These are phyloP conservation scores for Pollenia angustigena DNA, from an alignment of 2,888 invertebrate species.

Conservation along the genomic window DNA sequence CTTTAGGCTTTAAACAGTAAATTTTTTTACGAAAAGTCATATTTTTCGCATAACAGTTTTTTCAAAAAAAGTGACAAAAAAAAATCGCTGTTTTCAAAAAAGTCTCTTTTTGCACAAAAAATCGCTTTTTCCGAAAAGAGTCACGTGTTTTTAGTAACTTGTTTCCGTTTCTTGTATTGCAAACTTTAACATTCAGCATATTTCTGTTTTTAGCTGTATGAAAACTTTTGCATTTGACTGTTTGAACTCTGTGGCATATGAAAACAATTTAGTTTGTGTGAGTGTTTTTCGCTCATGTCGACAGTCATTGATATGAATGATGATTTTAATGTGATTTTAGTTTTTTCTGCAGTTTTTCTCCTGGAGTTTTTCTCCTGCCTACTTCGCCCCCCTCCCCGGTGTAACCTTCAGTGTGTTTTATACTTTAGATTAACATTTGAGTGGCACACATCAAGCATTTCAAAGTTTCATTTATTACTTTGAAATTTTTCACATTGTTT, in stretches of 20 bases:
- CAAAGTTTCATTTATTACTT: slow-evolving; percentile 26
- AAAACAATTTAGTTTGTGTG: neutral
- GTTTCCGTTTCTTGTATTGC: too few relatives aligned
- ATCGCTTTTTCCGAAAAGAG: too few relatives aligned
- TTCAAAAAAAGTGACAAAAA: too few relatives aligned
- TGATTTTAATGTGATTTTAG: slow-evolving; percentile 38
- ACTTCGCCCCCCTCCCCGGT: neutral
- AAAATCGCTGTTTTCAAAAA: too few relatives aligned
- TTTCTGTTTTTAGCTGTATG: neutral
- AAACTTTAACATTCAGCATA: too few relatives aligned
- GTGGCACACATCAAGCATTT: slow-evolving; percentile 17
- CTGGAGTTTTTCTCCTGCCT: too few relatives aligned
- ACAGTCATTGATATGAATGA: slow-evolving; percentile 35
- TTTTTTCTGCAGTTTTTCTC: neutral
- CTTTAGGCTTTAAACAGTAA: too few relatives aligned
- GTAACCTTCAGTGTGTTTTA: neutral
- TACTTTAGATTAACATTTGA: neutral
- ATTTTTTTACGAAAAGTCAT: too few relatives aligned
- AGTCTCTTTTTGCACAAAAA: too few relatives aligned
- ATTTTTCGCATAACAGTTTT: too few relatives aligned
- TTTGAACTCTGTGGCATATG: neutral
- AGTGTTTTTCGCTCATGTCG: neutral
- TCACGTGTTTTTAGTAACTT: too few relatives aligned
- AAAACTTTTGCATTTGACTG: neutral
- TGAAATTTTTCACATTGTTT: neutral